A percentile compares a stretch with the other conserved stretches of the same genome.
Evolutionary conservation across 2,888 invertebrate genomes (phyloP).

Genomic region (Dysmachus trigonus): DNA sequence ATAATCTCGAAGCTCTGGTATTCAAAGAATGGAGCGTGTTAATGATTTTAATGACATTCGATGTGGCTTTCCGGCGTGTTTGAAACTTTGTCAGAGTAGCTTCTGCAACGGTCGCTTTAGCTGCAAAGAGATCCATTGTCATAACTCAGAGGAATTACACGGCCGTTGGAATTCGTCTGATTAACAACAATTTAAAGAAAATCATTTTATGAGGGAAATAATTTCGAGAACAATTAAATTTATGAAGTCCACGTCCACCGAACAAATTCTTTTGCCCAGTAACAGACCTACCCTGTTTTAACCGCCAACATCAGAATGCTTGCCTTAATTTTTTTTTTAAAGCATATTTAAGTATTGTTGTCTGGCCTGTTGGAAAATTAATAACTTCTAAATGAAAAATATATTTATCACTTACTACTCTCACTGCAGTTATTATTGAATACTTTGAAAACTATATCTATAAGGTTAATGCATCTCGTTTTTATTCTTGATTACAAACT

Average conservation of each 20-base stretch:
- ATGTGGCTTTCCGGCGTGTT: slow-evolving; percentile 48
- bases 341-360: neutral
- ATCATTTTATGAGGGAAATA: neutral
- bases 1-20: slow-evolving; percentile 52
- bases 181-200: slow-evolving; percentile 5
- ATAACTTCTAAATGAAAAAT: neutral
- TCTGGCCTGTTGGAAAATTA: neutral
- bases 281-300: neutral
- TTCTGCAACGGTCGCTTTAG: neutral
- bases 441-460: neutral
- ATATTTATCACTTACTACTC: neutral
- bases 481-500: neutral
- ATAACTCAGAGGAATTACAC: slow-evolving; percentile 17
- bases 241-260: slow-evolving; percentile 3
- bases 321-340: neutral
- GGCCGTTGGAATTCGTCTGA: slow-evolving; percentile 9
- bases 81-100: neutral
- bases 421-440: neutral
- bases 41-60: slow-evolving; percentile 56
- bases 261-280: neutral
- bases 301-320: neutral
- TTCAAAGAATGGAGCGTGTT: slow-evolving; percentile 55
- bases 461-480: neutral
- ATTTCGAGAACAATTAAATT: slow-evolving; percentile 25
- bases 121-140: slow-evolving; percentile 5